Conservation (phyloP, 2,888 invertebrate species). For the Margaritifera margaritifera region DNA sequence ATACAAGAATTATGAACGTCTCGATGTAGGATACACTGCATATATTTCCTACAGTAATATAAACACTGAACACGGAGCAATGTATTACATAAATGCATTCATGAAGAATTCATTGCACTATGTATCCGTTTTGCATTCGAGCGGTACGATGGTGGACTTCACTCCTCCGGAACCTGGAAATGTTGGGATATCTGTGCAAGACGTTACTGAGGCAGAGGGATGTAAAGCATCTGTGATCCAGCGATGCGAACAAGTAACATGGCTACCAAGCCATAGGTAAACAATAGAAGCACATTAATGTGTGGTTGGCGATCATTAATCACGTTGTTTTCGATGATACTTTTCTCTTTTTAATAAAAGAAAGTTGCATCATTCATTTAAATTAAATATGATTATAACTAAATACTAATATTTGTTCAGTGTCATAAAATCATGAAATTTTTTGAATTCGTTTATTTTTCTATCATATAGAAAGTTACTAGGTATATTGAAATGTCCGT, state of each 20-base stretch:
- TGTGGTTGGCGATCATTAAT: neutral
- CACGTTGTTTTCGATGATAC: too few relatives aligned
- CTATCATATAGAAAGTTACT: too few relatives aligned
- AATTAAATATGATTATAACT: too few relatives aligned
- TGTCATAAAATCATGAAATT: too few relatives aligned
- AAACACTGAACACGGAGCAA: constrained; percentile 38
- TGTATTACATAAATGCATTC: constrained; percentile 47
- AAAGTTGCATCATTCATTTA: too few relatives aligned
- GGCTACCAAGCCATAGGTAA: constrained; percentile 47
- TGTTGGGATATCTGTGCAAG: constrained; percentile 26
- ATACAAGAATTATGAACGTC: constrained; percentile 49
- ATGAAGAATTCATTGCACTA: constrained; percentile 49
- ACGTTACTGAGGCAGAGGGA: constrained; percentile 31
- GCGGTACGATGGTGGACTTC: constrained; percentile 51
- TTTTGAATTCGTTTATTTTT: too few relatives aligned
- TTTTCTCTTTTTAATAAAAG: too few relatives aligned
- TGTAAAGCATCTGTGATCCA: constrained; percentile 50
- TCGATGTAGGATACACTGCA: constrained; percentile 43
- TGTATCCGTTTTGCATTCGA: constrained; percentile 34
- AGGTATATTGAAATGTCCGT: too few relatives aligned
- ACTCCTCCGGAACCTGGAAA: constrained; percentile 53
- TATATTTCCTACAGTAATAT: constrained; percentile 37
- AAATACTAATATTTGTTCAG: too few relatives aligned
- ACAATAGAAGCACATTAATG: neutral
- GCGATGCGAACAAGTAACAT: constrained; percentile 42